Conservation (phyloP, 2,797 vertebrate species). For the Cygnus olor region DNA sequence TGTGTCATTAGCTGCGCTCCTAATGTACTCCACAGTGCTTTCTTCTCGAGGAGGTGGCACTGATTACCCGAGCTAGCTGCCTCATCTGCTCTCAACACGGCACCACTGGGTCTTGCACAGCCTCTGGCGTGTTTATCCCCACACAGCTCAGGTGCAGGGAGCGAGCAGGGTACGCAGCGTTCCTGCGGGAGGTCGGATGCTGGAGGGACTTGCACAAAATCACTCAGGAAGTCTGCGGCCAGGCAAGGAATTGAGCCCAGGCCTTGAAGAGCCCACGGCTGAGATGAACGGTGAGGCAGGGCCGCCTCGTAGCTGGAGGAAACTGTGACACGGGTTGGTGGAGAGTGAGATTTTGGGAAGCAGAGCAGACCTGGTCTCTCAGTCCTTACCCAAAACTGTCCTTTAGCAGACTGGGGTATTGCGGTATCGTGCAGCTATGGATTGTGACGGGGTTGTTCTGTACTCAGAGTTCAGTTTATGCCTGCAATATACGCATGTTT, state of each 20-base stretch:
- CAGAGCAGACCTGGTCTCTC: neutral
- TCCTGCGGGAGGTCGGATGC: neutral
- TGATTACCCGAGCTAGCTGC: neutral
- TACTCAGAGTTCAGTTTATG: neutral
- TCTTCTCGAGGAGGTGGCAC: neutral
- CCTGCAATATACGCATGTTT: neutral
- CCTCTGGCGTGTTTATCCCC: neutral
- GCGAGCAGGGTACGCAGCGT: accelerated
- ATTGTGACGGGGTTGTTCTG: neutral
- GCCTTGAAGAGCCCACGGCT: neutral
- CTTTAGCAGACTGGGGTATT: neutral
- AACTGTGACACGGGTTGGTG: neutral
- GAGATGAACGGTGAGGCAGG: neutral
- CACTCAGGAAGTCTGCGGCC: neutral
- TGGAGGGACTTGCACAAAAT: neutral
- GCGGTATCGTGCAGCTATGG: neutral
- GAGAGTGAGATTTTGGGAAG: neutral
- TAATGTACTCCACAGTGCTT: neutral
- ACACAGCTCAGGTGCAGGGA: neutral
- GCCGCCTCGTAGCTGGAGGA: neutral
- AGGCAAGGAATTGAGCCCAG: neutral
- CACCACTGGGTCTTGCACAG: neutral
- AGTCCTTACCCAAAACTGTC: neutral
- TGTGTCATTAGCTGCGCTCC: neutral
- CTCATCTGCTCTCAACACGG: accelerated